Base-by-base conservation (phyloP, 2,113 vertebrate species). In the Rhinopithecus roxellana region DNA sequence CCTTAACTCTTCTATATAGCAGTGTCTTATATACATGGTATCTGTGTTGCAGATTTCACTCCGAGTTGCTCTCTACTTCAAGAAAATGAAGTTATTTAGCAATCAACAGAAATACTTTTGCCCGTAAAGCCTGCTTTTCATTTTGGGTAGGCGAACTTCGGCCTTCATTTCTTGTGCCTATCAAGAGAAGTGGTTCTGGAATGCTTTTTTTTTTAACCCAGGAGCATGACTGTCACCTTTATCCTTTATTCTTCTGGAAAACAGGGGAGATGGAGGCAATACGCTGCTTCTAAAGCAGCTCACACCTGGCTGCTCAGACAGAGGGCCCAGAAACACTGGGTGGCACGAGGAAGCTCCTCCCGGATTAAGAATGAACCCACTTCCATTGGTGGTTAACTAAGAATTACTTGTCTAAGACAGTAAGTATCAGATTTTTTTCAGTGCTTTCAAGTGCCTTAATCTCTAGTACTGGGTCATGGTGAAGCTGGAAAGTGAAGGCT, bases 221-320 rank as follows among this genome's bases (percentile, higher is more conserved):
- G 9, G n/a, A 78, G 45, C 48, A 0, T 25, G 43, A 45, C 8
- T 57, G 25, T 79, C 38, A 40, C 43, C 40, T 88, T 80, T 25
- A 40, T 25, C 85, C 16, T 48, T 72, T 48, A 9, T 48, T 67
- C 75, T 45, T 30, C 52, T 9, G 4, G 0, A 30, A 9, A 25
- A 10, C 8, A 0, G 1, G 0, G 3, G 1, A 17, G 50, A 5
- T 72, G 8, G 20, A 8, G 8, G 22, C 40, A 91, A 40, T 12
- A 79, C 3, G 12, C 30, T 61, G 30, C 43, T 69, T 40, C 14
- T n/a, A 3, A 38, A 84, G 25, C 35, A 32, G 3, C 45, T 30
- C 40, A 55, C 5, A 38, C 11, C 50, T 52, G 59, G 43, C 40
- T 23, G 7, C 17, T 23, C 45, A 69, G 30, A 20, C 40, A 52